A percentile compares a stretch with the other conserved stretches of the same genome.
These are phyloP conservation scores for Dromius quadrimaculatus DNA, from an alignment of 2,888 invertebrate genomes.

Conservation along the genomic window DNA sequence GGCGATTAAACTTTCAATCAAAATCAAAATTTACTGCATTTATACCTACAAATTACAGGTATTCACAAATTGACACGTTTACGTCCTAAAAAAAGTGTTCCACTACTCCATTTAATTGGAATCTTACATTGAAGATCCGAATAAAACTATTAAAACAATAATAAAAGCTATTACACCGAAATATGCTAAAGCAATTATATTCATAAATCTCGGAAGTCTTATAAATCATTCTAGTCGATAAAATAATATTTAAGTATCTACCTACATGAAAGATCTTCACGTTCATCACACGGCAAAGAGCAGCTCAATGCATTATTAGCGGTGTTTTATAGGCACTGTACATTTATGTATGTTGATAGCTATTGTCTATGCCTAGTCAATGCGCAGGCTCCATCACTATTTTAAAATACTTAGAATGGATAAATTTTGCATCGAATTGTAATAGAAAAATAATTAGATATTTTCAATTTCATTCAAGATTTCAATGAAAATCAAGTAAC, in stretches of 20 bases:
- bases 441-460: too few relatives aligned
- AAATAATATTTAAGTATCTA: slow-evolving; percentile 38
- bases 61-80: slow-evolving; percentile 10
- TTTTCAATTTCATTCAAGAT: too few relatives aligned
- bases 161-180: slow-evolving; percentile 14
- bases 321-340: slow-evolving; percentile 26
- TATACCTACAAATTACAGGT: slow-evolving; percentile 7
- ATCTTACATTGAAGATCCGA: slow-evolving; percentile 22
- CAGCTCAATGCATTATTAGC: slow-evolving; percentile 34
- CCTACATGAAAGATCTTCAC: slow-evolving; percentile 28
- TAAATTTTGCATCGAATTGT: too few relatives aligned
- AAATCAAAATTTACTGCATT: slow-evolving; percentile 8
- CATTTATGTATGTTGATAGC: slow-evolving; percentile 28
- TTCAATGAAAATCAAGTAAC: too few relatives aligned
- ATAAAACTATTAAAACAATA: slow-evolving; percentile 35
- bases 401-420: too few relatives aligned
- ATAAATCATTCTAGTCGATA: slow-evolving; percentile 32
- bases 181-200: slow-evolving; percentile 33
- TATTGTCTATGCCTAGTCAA: slow-evolving; percentile 22
- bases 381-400: too few relatives aligned
- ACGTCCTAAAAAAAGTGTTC: not conserved
- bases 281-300: slow-evolving; percentile 20
- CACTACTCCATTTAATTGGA: slow-evolving; percentile 10
- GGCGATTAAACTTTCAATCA: slow-evolving; percentile 8
- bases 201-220: slow-evolving; percentile 32